Conservation (phyloP, 2,113 vertebrate genomes). For the Misgurnus anguillicaudatus region DNA sequence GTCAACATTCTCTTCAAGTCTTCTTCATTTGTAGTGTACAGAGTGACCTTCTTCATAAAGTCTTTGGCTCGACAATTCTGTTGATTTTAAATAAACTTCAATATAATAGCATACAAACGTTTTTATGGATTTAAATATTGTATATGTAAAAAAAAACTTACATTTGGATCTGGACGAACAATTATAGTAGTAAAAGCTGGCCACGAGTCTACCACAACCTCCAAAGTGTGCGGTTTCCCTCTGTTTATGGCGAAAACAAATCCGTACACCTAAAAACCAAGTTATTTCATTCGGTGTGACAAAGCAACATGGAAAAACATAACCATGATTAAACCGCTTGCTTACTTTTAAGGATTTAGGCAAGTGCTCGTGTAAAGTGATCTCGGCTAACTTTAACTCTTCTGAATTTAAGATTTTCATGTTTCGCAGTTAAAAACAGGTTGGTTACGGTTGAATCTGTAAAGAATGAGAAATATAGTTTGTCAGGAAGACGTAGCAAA, state of each 20-base stretch:
- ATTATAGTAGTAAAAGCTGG: slow-evolving; percentile 68
- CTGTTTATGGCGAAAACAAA: slow-evolving; percentile 57
- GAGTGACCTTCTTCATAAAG: slow-evolving; percentile 32
- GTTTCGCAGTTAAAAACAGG: background rate
- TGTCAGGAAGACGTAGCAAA: background rate
- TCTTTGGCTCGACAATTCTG: slow-evolving; percentile 33
- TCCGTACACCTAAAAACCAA: slow-evolving; percentile 60
- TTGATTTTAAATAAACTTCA: background rate
- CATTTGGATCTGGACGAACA: slow-evolving; percentile 48
- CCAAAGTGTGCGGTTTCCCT: slow-evolving; percentile 53
- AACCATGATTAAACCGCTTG: background rate
- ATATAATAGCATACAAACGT: background rate
- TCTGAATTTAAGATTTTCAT: slow-evolving; percentile 64
- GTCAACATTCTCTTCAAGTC: slow-evolving; percentile 57
- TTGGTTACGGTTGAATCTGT: background rate
- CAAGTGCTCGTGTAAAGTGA: slow-evolving; percentile 52
- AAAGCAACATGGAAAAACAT: background rate
- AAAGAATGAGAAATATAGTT: background rate
- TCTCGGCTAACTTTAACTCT: slow-evolving; percentile 59
- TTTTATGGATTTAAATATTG: background rate
- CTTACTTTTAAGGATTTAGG: slow-evolving; percentile 64
- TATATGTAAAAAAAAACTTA: background rate
- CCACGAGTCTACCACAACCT: slow-evolving; percentile 66
- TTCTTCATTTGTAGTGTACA: slow-evolving; percentile 59
- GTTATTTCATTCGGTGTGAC: background rate